phyloP scores from a whole-genome alignment of 2,888 invertebrate species.

The Tortrix viridana region DNA sequence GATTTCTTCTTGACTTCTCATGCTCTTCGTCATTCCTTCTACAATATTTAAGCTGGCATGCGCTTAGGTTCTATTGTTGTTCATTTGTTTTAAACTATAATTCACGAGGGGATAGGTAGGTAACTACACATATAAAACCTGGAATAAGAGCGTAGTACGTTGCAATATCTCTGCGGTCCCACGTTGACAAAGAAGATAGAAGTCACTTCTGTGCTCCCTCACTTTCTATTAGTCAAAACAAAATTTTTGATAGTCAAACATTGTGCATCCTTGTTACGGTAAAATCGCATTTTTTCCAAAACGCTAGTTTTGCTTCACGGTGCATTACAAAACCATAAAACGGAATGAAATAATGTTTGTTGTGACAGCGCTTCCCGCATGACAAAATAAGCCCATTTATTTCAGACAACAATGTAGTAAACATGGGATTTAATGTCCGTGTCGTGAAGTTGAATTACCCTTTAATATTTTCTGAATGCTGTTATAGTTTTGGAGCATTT shows the following conservation, averaged over 20 bases:
- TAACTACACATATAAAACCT: too few relatives aligned
- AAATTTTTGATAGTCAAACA: conserved; percentile 42
- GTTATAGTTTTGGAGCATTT: conserved; percentile 45
- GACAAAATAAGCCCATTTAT: conserved; percentile 78
- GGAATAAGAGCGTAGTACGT: neutral
- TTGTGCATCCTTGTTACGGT: conserved; percentile 64
- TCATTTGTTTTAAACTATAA: too few relatives aligned
- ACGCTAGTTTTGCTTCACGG: conserved; percentile 71
- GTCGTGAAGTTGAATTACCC: conserved; percentile 68
- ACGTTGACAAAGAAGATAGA: neutral
- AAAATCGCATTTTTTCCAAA: conserved; percentile 67
- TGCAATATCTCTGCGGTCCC: neutral
- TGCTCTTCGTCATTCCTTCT: neutral
- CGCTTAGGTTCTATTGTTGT: too few relatives aligned
- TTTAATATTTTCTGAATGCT: conserved; percentile 58
- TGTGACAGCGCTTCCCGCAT: conserved; percentile 80
- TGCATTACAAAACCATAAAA: conserved; percentile 76
- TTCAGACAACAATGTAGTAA: conserved; percentile 78
- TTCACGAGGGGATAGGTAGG: too few relatives aligned
- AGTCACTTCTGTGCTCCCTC: neutral
- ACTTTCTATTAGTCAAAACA: conserved; percentile 7
- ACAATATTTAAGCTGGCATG: conserved; percentile 6
- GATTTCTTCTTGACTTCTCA: conserved; percentile 14
- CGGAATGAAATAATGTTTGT: conserved; percentile 80
- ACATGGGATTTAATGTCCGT: conserved; percentile 75